Conservation (phyloP, 2,113 vertebrate species). For the Siniperca knerii region DNA sequence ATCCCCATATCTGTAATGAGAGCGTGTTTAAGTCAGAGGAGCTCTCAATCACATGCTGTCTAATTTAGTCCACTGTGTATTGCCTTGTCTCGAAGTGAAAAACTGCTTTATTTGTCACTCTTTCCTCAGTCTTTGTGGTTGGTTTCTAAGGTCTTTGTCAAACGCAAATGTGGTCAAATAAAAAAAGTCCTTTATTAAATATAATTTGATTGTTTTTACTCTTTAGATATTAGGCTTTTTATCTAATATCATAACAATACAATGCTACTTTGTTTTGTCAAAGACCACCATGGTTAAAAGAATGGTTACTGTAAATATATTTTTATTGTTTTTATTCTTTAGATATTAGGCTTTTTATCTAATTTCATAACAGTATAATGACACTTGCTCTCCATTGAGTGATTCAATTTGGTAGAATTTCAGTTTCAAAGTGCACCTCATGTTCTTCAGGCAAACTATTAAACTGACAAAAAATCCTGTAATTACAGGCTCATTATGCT, state of each 20-base stretch:
- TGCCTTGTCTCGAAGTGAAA: background rate
- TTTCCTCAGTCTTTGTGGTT: background rate
- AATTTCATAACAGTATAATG: background rate
- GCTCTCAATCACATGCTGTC: slow-evolving; percentile 29
- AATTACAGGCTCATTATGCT: slow-evolving; percentile 41
- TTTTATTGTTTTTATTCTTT: background rate
- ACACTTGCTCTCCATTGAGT: background rate
- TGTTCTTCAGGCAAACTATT: slow-evolving; percentile 16
- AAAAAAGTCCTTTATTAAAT: background rate
- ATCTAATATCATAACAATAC: background rate
- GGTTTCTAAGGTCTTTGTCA: background rate
- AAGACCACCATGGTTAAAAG: background rate
- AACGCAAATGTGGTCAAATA: background rate
- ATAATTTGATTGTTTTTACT: background rate
- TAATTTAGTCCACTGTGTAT: slow-evolving; percentile 14
- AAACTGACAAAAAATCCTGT: slow-evolving; percentile 33
- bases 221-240: background rate
- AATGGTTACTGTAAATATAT: background rate
- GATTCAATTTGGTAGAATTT: slow-evolving; percentile 10
- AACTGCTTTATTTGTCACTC: background rate
- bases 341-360: background rate
- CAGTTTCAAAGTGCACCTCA: background rate
- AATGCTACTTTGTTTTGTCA: no score
- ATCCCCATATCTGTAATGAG: slow-evolving; percentile 50
- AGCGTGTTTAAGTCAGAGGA: slow-evolving; percentile 24